Conservation (phyloP, 2,113 vertebrate genomes). For the Acrocephalus kingi region DNA sequence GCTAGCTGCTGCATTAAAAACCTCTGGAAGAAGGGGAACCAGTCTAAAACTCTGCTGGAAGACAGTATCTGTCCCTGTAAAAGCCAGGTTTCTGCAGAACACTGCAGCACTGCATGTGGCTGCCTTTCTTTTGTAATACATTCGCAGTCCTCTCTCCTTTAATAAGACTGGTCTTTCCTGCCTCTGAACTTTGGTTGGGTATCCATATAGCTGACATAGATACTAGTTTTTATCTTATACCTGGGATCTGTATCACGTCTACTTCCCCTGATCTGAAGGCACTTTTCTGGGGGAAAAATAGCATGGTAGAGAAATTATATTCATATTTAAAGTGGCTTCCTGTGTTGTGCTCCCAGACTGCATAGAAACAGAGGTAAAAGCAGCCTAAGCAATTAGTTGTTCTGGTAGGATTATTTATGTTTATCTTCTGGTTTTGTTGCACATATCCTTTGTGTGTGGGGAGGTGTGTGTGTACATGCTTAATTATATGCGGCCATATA, state of each 20-base stretch:
- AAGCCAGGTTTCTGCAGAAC: neutral
- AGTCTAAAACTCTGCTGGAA: neutral
- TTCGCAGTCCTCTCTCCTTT: neutral
- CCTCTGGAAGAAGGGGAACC: neutral
- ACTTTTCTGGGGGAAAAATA: neutral
- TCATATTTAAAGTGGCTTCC: neutral
- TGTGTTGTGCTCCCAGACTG: neutral
- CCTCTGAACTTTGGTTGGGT: neutral
- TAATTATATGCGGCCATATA: neutral
- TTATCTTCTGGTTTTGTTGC: neutral
- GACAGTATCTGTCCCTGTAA: neutral
- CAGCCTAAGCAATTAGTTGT: neutral
- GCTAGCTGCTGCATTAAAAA: neutral
- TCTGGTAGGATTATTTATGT: neutral
- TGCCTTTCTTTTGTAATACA: neutral
- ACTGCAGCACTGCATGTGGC: accelerated
- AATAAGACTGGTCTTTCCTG: neutral
- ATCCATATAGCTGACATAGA: neutral
- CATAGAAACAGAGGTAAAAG: neutral
- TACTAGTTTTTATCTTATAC: neutral
- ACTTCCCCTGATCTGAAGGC: neutral
- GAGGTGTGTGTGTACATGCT: neutral
- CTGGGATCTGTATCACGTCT: neutral
- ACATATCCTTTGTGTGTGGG: neutral
- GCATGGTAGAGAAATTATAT: neutral